phyloP scores from a whole-genome alignment of 53 echinoderm and acorn worm genomes.

The Echinarachnius parma region DNA sequence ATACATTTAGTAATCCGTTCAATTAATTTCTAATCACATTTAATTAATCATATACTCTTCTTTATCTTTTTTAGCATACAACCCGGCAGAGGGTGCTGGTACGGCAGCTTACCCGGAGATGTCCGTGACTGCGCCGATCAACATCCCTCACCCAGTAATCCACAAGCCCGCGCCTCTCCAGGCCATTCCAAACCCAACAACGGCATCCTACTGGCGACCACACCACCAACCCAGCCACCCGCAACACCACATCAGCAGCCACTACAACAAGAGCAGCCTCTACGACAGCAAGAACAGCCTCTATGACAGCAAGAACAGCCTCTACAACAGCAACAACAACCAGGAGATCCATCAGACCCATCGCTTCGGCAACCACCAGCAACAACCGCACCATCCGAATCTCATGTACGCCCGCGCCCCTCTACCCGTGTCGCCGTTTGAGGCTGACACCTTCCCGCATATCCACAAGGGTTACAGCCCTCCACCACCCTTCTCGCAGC shows the following conservation, averaged over 20 bases:
- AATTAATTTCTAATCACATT: too few relatives aligned
- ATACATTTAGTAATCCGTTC: too few relatives aligned
- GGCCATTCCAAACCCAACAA: conserved; percentile 31
- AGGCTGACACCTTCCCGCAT: conserved; percentile 30
- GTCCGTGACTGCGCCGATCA: conserved; percentile 42
- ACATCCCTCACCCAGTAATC: conserved; percentile 38
- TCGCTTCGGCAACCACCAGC: neutral
- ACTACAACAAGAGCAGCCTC: neutral
- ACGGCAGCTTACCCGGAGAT: conserved; percentile 35
- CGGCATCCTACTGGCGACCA: conserved; percentile 10
- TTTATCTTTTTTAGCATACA: conserved; percentile 73
- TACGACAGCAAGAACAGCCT: neutral
- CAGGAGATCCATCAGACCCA: neutral
- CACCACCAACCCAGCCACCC: too few relatives aligned
- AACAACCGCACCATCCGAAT: conserved; percentile 36
- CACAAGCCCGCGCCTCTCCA: conserved; percentile 53
- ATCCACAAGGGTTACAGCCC: conserved; percentile 45
- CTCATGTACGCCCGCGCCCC: conserved; percentile 9
- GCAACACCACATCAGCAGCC: neutral
- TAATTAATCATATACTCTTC: too few relatives aligned
- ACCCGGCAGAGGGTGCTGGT: conserved; percentile 36
- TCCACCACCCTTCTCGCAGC: conserved; percentile 36
- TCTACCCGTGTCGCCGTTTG: conserved; percentile 24
- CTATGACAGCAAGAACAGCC: neutral
- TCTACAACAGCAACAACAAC: neutral